Evolutionary conservation across 2,797 vertebrate genomes (phyloP).

Genomic region (Stomatorhinus walkeri): DNA sequence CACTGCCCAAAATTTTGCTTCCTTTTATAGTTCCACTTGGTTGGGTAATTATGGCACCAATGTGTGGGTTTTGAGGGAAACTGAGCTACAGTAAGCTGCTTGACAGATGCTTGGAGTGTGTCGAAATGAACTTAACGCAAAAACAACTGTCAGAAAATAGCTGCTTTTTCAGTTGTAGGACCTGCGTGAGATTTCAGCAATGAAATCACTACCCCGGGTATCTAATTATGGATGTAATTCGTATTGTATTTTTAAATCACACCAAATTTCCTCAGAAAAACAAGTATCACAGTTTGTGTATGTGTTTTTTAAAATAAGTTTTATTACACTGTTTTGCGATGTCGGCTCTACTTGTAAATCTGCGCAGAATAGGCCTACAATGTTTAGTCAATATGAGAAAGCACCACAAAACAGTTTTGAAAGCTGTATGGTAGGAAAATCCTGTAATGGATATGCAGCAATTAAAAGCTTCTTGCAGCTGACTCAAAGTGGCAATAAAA

Average conservation of each 20-base stretch:
- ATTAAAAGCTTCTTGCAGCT: conserved; percentile 10
- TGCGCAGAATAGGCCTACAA: neutral
- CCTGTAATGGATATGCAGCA: conserved; percentile 11
- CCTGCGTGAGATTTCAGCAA: neutral
- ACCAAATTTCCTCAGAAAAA: neutral
- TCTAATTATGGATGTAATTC: neutral
- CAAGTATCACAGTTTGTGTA: neutral
- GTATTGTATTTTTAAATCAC: neutral
- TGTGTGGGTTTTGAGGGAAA: neutral
- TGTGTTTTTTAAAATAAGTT: neutral
- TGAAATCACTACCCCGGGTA: neutral
- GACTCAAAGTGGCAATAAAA: conserved; percentile 31
- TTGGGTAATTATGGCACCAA: neutral
- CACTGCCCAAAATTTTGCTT: neutral
- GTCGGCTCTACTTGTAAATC: neutral
- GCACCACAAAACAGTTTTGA: neutral
- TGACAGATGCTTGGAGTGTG: neutral
- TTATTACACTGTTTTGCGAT: neutral
- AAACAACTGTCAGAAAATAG: neutral
- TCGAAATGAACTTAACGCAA: neutral
- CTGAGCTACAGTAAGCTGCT: neutral
- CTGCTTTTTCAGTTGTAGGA: neutral
- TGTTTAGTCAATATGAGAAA: neutral
- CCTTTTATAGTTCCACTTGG: neutral
- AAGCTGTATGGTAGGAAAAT: neutral